Evolutionary conservation across 2,113 vertebrate genomes (phyloP).

Genomic region (Cyanocitta stelleri): DNA sequence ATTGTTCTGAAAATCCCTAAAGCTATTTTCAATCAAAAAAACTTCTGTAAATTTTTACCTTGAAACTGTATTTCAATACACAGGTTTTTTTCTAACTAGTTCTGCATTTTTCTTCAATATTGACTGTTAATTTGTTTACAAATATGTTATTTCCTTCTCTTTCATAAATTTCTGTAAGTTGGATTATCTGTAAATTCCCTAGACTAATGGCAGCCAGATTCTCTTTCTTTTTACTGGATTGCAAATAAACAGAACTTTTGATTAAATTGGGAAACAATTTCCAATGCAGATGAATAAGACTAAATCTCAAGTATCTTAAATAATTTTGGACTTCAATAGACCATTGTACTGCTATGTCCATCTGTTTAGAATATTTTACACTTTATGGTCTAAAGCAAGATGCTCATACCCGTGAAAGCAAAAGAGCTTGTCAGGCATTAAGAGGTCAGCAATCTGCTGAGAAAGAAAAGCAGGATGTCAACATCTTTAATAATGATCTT

Average conservation of each 20-base stretch:
- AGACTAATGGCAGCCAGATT: not conserved
- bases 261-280: not conserved
- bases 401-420: not conserved
- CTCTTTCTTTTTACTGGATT: not conserved
- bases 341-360: not conserved
- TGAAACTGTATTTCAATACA: not conserved
- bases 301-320: not conserved
- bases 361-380: slow-evolving; percentile 43
- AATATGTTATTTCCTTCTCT: not conserved
- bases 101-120: not conserved
- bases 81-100: not conserved
- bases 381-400: slow-evolving; percentile 2
- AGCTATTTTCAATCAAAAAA: not conserved
- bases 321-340: not conserved
- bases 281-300: not conserved
- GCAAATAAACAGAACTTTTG: not conserved
- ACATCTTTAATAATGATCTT: not conserved
- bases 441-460: slow-evolving; percentile 14
- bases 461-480: slow-evolving; percentile 14
- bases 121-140: not conserved
- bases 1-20: not conserved
- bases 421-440: slow-evolving; percentile 21
- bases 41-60: not conserved
- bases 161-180: not conserved
- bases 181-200: not conserved